Evolutionary conservation across 2,797 vertebrate species (phyloP), one percentile per base, ranked within the genome.

Genomic region (Bufotes viridis): DNA sequence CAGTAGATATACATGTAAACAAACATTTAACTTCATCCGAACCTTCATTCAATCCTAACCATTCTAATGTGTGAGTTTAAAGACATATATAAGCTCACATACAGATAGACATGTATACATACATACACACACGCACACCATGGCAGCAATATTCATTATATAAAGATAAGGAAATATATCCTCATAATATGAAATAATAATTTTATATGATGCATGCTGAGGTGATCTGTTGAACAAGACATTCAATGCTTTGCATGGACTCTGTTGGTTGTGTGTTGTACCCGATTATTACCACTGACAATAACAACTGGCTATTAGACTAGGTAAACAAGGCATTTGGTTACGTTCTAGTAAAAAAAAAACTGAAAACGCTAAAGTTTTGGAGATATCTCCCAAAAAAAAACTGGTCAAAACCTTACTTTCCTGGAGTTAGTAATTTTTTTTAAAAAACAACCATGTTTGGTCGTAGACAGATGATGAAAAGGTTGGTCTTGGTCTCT

Each of bases 1-100:
- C 93, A 93, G 94, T 92, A 94, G 92, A 94, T 87, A 90, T 93
- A 93, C 93, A 94, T 90, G 90, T 90, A 92, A 91, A 93, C 93
- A 90, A 91, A 92, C 91, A 94, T 91, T 90, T 92, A 91, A 90
- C 88, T 91, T 93, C 91, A 89, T 91, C 90, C 87, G 87, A 90
- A 14, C 60, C 42, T 26, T 24, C 75, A 55, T 55, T 2, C 74
- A 85, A 51, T 15, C 51, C 29, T 76, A 80, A 76, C 42, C 61
- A 17, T 15, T 58, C n/a, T 63, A 85, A 58, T 63, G 22, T 55
- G 53, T 55, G 58, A 82, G 42, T 20, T 34, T 72, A 51, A n/a
- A 53, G 3, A 78, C 12, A n/a, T 51, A 78, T 63, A 87, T 72
- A 89, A 75, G 42, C 53, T 88, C 90, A 87, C 79, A 42, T 90